A percentile compares a stretch with the other conserved stretches of the same genome.
Conservation (phyloP, 2,888 invertebrate species). For the Phania funesta region DNA sequence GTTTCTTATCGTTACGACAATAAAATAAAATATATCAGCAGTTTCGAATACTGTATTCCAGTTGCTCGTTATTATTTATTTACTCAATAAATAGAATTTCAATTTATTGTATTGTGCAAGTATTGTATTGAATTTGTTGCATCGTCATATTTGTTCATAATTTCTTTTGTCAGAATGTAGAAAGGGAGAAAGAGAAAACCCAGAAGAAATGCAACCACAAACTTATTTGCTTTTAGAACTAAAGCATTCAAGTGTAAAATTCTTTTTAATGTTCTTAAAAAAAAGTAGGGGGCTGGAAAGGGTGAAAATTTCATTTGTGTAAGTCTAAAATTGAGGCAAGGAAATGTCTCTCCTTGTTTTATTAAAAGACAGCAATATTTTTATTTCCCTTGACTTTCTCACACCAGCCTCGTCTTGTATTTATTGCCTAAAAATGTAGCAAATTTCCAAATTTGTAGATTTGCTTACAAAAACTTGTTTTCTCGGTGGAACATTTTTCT, state of each 20-base stretch:
- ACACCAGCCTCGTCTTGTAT: background rate
- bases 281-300: background rate
- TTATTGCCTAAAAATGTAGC: background rate
- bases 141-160: conserved; percentile 44
- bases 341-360: background rate
- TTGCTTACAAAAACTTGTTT: background rate
- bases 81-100: background rate
- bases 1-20: background rate
- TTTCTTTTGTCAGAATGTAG: conserved; percentile 8
- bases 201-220: conserved; percentile 18
- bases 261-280: background rate
- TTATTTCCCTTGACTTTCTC: background rate
- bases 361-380: background rate
- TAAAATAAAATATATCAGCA: background rate
- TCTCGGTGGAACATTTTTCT: background rate
- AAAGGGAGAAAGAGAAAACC: background rate
- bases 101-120: conserved; percentile 26
- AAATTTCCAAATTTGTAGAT: background rate
- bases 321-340: background rate
- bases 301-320: background rate
- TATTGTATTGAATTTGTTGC: conserved; percentile 29
- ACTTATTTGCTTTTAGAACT: conserved; percentile 5
- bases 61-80: background rate
- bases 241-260: conserved; percentile 34
- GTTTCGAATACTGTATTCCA: background rate